phyloP scores from a whole-genome alignment of 2,888 invertebrate species.

The Pherbina coryleti region DNA sequence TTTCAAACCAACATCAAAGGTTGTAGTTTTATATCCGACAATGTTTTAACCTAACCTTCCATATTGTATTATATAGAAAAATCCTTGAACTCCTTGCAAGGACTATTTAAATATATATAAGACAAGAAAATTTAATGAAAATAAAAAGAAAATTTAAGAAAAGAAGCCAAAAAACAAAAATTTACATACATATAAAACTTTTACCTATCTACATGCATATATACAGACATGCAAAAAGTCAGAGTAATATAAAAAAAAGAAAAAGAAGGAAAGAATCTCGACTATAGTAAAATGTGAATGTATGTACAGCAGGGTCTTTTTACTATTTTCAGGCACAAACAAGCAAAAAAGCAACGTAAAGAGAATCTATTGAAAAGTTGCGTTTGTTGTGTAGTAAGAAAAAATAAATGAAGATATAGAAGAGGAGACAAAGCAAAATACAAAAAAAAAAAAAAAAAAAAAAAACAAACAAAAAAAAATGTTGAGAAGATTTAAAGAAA shows the following conservation, averaged over 20 bases:
- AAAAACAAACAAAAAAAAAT: not conserved
- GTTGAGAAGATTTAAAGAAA: slow-evolving; percentile 18
- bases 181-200: slow-evolving; percentile 11
- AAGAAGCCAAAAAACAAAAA: not conserved
- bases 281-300: not conserved
- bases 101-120: slow-evolving; percentile 6
- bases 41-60: slow-evolving; percentile 33
- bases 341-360: not conserved
- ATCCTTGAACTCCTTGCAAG: not conserved
- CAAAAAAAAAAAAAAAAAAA: not conserved
- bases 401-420: not conserved
- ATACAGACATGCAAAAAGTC: not conserved
- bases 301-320: not conserved
- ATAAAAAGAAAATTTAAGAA: not conserved
- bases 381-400: not conserved
- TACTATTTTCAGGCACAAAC: not conserved
- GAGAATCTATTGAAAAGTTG: not conserved
- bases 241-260: not conserved
- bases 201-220: slow-evolving; percentile 15
- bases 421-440: not conserved
- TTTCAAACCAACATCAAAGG: slow-evolving; percentile 33
- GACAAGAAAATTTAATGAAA: not conserved
- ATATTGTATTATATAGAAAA: slow-evolving; percentile 17
- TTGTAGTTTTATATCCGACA: slow-evolving; percentile 37
- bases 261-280: not conserved